These are phyloP conservation scores for Leontopithecus rosalia DNA, from an alignment of 2,797 vertebrate genomes.

Conservation along the genomic window DNA sequence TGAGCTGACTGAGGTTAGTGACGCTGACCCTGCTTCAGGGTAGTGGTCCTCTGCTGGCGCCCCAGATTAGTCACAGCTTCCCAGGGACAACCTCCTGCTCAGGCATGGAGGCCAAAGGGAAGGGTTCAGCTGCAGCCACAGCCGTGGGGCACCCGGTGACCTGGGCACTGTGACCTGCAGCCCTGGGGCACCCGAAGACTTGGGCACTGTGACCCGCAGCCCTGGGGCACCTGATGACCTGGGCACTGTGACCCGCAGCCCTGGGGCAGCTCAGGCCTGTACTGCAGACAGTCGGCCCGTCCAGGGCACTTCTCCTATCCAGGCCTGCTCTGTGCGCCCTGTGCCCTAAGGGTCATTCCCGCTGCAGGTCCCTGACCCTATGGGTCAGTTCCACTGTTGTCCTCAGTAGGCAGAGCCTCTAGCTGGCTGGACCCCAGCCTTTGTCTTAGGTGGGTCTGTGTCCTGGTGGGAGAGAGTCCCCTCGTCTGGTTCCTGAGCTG, in stretches of 20 bases:
- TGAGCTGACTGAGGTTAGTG: background rate
- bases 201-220: too few species aligned
- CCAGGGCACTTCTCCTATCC: background rate
- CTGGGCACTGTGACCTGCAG: too few species aligned
- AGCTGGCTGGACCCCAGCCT: background rate
- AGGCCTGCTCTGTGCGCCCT: background rate
- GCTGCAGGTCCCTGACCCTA: background rate
- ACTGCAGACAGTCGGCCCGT: background rate
- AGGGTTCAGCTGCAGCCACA: background rate
- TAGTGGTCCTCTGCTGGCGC: too few species aligned
- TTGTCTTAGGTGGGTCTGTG: background rate
- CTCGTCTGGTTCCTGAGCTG: background rate
- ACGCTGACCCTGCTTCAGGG: background rate
- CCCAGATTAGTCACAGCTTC: background rate
- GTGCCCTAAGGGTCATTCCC: background rate
- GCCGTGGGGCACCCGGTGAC: too few species aligned
- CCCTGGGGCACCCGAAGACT: too few species aligned
- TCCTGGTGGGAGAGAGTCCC: background rate
- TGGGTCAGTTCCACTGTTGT: background rate
- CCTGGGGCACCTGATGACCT: too few species aligned
- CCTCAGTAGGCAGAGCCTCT: background rate
- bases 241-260: background rate
- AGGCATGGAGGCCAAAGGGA: background rate
- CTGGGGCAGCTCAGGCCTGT: background rate
- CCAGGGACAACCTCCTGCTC: background rate